Evolutionary conservation across 2,797 vertebrate species (phyloP).

Genomic region (Tolypeutes matacus): DNA sequence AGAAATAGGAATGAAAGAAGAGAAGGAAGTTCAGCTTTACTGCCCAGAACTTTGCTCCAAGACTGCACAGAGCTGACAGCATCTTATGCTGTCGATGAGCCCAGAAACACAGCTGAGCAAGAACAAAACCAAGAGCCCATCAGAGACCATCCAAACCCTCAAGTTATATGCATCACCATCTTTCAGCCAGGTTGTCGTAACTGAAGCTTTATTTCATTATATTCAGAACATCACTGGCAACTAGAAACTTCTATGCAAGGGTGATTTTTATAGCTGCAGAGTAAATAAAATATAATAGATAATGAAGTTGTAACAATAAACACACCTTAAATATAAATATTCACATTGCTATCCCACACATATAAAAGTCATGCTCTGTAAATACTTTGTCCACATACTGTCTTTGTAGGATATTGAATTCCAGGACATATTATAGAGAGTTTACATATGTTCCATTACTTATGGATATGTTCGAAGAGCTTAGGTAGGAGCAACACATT

Average conservation of each 20-base stretch:
- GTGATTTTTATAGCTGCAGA: slow-evolving; percentile 82
- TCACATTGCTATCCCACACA: slow-evolving; percentile 60
- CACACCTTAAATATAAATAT: slow-evolving; percentile 82
- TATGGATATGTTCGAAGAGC: slow-evolving; percentile 75
- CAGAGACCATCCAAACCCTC: accelerated
- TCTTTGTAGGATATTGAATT: slow-evolving; percentile 67
- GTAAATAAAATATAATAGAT: slow-evolving; percentile 86
- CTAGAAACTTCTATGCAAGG: slow-evolving; percentile 88
- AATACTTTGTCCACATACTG: slow-evolving; percentile 61
- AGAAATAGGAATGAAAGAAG: not conserved
- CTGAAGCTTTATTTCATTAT: slow-evolving; percentile 88
- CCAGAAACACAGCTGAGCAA: not conserved
- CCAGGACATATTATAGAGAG: slow-evolving; percentile 57
- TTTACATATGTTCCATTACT: slow-evolving; percentile 52
- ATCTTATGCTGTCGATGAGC: not conserved
- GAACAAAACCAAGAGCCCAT: not conserved
- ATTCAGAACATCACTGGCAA: slow-evolving; percentile 86
- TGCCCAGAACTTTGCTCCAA: not conserved
- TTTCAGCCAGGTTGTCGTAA: slow-evolving; percentile 60
- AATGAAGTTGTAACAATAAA: slow-evolving; percentile 78
- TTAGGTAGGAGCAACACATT: slow-evolving; percentile 68
- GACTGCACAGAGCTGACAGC: not conserved
- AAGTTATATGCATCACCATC: not conserved
- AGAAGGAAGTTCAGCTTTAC: not conserved
- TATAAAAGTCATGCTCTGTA: slow-evolving; percentile 84